Evolutionary conservation across 2,797 vertebrate genomes (phyloP).

Genomic region (Coendou prehensilis): DNA sequence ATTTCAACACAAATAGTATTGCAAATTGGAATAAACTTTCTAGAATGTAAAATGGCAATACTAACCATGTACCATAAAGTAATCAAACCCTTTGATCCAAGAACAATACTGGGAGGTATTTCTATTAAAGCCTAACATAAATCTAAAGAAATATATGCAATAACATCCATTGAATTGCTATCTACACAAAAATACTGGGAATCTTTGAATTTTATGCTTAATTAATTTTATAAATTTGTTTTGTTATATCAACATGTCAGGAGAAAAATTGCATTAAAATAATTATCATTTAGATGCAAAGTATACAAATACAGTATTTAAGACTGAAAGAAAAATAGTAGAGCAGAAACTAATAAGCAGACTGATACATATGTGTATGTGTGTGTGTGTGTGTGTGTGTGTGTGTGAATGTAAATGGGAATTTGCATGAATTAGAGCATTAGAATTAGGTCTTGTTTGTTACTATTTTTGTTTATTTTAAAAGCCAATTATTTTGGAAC

Average conservation of each 20-base stretch:
- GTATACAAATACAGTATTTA: constrained; percentile 16
- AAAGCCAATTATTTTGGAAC: background rate
- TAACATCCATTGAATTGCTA: background rate
- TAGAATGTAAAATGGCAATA: background rate
- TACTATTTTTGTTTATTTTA: background rate
- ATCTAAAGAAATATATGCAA: background rate
- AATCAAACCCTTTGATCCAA: background rate
- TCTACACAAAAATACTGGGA: background rate
- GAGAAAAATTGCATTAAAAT: background rate
- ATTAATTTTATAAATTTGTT: background rate
- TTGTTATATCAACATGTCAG: background rate
- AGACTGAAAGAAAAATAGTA: constrained; percentile 1
- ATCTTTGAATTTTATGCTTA: background rate
- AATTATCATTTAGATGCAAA: background rate
- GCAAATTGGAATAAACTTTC: background rate
- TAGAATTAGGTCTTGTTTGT: constrained; percentile 11
- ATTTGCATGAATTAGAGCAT: background rate
- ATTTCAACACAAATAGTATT: constrained; percentile 9
- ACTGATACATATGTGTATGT: background rate
- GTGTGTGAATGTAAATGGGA: background rate
- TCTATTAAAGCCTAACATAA: background rate
- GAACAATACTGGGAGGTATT: background rate
- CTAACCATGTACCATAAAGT: background rate
- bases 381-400: too few relatives aligned
- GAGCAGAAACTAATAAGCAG: background rate